Evolutionary conservation across 2,113 vertebrate species (phyloP).

Genomic region (Planiliza haematocheilus): DNA sequence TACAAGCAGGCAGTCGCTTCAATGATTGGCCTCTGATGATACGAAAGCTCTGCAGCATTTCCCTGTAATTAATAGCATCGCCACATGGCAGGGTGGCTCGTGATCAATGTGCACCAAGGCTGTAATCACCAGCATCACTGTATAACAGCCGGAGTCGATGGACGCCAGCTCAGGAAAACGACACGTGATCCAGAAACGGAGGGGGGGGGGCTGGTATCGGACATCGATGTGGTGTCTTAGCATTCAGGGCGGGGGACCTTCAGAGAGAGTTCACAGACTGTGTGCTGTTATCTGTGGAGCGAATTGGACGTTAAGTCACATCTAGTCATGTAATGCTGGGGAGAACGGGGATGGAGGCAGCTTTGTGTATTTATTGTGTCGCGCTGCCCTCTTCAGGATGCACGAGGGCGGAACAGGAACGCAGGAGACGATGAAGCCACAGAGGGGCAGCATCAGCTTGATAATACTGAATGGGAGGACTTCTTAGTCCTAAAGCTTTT

Average conservation of each 20-base stretch:
- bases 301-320: neutral
- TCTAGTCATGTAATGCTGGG: neutral
- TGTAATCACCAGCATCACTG: conserved; percentile 37
- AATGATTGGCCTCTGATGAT: conserved; percentile 23
- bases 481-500: no score
- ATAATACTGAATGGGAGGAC: neutral
- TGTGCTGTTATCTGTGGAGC: neutral
- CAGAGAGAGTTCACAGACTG: neutral
- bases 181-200: conserved; percentile 8
- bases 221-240: neutral
- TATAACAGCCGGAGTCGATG: conserved; percentile 3
- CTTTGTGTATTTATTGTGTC: conserved; percentile 47
- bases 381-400: conserved; percentile 65
- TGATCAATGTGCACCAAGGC: conserved; percentile 50
- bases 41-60: conserved; percentile 28
- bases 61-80: conserved; percentile 54
- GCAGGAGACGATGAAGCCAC: neutral
- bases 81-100: neutral
- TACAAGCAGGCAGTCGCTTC: conserved; percentile 21
- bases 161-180: conserved; percentile 20
- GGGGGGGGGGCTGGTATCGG: neutral
- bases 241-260: neutral
- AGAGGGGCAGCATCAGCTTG: conserved; percentile 30
- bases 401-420: neutral
- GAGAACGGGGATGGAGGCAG: neutral